These are phyloP conservation scores for Chiropotes sagulatus DNA, from an alignment of 2,797 vertebrate genomes.

Conservation along the genomic window DNA sequence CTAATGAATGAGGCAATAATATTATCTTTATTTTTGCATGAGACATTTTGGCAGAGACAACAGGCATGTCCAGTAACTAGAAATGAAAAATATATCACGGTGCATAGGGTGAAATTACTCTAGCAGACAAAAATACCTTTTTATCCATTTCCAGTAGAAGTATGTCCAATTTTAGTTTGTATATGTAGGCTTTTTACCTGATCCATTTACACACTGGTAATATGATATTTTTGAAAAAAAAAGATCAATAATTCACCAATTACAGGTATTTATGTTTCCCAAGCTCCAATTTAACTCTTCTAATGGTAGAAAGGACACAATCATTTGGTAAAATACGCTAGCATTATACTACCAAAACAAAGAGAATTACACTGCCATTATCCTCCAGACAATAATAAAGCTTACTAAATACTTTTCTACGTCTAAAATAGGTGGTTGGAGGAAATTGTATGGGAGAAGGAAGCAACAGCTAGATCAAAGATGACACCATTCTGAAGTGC, in stretches of 20 bases:
- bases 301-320: neutral
- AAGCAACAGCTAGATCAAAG: neutral
- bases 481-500: no score
- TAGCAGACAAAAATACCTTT: neutral
- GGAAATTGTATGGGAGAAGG: neutral
- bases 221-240: neutral
- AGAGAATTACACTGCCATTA: neutral
- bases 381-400: neutral
- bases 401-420: neutral
- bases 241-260: neutral
- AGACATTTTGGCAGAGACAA: neutral
- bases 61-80: neutral
- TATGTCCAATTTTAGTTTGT: neutral
- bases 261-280: neutral
- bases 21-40: neutral
- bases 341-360: neutral
- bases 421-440: neutral
- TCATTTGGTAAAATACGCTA: neutral
- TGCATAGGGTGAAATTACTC: neutral
- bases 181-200: neutral
- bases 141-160: neutral
- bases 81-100: neutral
- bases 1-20: neutral
- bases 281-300: neutral
- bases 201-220: neutral